These are phyloP conservation scores for Halocaridina rubra DNA, from an alignment of 2,888 invertebrate species.

Conservation along the genomic window DNA sequence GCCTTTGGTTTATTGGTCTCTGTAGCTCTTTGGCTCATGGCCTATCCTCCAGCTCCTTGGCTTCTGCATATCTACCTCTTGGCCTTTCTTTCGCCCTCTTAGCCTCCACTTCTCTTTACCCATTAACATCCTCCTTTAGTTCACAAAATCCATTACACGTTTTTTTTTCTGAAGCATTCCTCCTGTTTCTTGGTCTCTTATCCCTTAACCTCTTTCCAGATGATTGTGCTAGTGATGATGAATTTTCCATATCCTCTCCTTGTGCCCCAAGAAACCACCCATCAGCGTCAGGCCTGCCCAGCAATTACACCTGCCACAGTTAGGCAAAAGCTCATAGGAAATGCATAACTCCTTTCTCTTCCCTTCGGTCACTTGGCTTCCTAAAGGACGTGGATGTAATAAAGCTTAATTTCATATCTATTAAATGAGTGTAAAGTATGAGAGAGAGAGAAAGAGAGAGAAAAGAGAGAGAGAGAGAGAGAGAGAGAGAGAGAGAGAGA, in stretches of 20 bases:
- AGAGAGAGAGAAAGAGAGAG: not conserved
- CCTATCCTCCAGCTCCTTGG: no score
- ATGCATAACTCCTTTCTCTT: constrained; percentile 5
- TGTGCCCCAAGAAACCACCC: not conserved
- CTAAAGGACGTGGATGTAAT: not conserved
- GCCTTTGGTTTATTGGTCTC: no score
- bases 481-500: not conserved
- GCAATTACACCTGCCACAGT: constrained; percentile 14
- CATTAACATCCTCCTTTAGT: no score
- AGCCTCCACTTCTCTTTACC: not conserved
- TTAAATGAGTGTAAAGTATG: not conserved
- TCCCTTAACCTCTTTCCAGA: no score
- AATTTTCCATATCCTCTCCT: not conserved
- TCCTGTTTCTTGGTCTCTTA: not conserved
- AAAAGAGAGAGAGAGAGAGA: not conserved
- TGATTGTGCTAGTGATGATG: not conserved
- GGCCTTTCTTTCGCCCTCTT: not conserved
- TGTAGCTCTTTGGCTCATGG: no score
- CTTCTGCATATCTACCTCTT: not conserved
- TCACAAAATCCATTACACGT: no score
- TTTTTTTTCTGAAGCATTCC: not conserved
- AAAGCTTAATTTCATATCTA: constrained; percentile 19
- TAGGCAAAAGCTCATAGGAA: constrained; percentile 19
- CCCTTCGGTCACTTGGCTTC: constrained; percentile 13
- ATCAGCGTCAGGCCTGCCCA: constrained; percentile 12